A percentile compares a stretch with the other conserved stretches of the same genome.
Evolutionary conservation across 2,888 invertebrate species (phyloP).

Genomic region (Polydrusus tereticollis): DNA sequence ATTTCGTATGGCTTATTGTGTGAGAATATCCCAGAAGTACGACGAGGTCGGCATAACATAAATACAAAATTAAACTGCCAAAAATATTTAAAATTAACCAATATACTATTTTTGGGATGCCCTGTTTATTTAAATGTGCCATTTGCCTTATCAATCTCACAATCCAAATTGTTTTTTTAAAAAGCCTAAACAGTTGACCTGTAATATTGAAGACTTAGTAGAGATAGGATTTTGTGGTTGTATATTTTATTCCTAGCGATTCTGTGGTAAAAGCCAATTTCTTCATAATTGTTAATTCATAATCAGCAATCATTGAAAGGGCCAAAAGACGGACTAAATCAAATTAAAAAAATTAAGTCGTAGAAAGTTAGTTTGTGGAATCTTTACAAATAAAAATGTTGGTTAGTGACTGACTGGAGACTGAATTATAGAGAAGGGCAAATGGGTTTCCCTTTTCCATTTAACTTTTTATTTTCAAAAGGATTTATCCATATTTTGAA

Average conservation of each 20-base stretch:
- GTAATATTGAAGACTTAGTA: conserved; percentile 10
- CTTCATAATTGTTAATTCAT: not conserved
- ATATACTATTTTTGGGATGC: too few relatives aligned
- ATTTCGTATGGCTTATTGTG: too few relatives aligned
- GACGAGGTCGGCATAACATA: too few relatives aligned
- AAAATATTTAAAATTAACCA: too few relatives aligned
- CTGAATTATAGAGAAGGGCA: not conserved
- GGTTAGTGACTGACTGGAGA: not conserved
- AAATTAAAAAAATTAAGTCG: not conserved
- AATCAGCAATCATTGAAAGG: not conserved
- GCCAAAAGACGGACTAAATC: not conserved
- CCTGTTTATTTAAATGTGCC: too few relatives aligned
- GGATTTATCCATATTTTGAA: too few relatives aligned
- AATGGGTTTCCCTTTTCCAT: not conserved
- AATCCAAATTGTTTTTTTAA: not conserved
- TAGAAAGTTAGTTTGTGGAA: not conserved
- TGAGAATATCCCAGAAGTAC: too few relatives aligned
- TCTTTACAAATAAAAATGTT: not conserved
- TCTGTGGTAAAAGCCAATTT: conserved; percentile 20
- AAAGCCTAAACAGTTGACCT: not conserved
- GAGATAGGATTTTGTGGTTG: conserved; percentile 1
- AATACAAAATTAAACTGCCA: too few relatives aligned
- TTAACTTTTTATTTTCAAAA: too few relatives aligned
- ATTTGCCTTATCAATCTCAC: not conserved
- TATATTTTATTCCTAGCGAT: conserved; percentile 23